Evolutionary conservation across 2,888 invertebrate genomes (phyloP).

Genomic region (Chrysotoxum bicinctum): DNA sequence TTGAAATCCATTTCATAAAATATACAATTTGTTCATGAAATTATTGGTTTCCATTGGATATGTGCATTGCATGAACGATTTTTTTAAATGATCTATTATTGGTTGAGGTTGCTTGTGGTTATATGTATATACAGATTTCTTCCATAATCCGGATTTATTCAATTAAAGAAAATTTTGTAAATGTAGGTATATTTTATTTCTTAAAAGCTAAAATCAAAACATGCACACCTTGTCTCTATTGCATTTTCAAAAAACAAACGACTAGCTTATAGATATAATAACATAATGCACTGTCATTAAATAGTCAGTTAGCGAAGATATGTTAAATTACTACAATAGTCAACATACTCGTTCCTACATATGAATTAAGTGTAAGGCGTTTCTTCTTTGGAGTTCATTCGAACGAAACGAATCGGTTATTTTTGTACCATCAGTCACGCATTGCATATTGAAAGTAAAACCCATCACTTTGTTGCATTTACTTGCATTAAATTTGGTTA

Average conservation of each 20-base stretch:
- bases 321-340: not conserved
- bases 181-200: not conserved
- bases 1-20: no score
- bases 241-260: not conserved
- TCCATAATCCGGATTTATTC: not conserved
- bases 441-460: not conserved
- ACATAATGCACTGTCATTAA: not conserved
- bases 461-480: not conserved
- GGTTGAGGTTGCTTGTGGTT: no score
- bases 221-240: not conserved
- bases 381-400: conserved; percentile 3
- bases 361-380: not conserved
- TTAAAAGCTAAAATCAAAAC: not conserved
- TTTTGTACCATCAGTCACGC: not conserved
- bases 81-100: no score
- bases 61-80: no score
- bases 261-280: not conserved
- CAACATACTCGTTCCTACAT: not conserved
- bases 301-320: not conserved
- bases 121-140: not conserved
- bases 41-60: no score
- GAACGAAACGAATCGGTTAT: conserved; percentile 1
- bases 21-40: no score
- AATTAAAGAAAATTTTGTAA: not conserved
- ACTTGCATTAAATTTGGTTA: no score